Evolutionary conservation across 2,113 vertebrate species (phyloP), one percentile per base, ranked within the genome.

Genomic region (Campylomormyrus tamandua): DNA sequence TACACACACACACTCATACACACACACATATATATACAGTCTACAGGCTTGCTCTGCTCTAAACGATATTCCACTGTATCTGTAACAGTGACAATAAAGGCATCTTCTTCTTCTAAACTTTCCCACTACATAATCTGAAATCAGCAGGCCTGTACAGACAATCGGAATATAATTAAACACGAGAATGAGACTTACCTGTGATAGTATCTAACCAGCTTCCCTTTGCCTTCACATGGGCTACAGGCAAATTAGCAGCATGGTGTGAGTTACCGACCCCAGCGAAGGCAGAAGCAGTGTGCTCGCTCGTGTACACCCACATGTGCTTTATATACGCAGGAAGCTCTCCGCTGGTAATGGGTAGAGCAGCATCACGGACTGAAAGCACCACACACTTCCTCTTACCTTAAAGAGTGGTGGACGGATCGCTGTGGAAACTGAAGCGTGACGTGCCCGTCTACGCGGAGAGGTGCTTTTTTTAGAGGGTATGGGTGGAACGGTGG

Each of bases 341-440:
- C 91, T 92, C 87, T 91, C 90, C 91, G 87, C 10, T 83, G 88
- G 92, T 90, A 92, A 93, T 91, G 92, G 92, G 92, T 89, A 93
- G 89, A 92, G 90, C 49, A 90, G 89, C 92, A 92, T 93, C 92
- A 93, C 27, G 91, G 92, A 53, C 92, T 87, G 91, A 85, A 31
- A 91, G 88, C 91, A 92, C 91, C 92, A 90, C 49, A 21, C 31
- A 17, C 42, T 62, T 88, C 89, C 90, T 87, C 87, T 88, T 50
- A 91, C 53, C 91, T 89, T 91, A 89, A 90, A 91, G 48, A 70
- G 42, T 49, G 48, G 86, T 52, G 62, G 88, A 89, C 58, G 91
- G 91, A 92, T 48, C n/a, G 49, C 3, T 74, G 46, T 85, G 21
- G 24, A n/a, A n/a, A 15, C 84, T 77, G 19, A 35, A 80, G 17